These are phyloP conservation scores for Picus viridis DNA, from an alignment of 2,797 vertebrate species.

Conservation along the genomic window DNA sequence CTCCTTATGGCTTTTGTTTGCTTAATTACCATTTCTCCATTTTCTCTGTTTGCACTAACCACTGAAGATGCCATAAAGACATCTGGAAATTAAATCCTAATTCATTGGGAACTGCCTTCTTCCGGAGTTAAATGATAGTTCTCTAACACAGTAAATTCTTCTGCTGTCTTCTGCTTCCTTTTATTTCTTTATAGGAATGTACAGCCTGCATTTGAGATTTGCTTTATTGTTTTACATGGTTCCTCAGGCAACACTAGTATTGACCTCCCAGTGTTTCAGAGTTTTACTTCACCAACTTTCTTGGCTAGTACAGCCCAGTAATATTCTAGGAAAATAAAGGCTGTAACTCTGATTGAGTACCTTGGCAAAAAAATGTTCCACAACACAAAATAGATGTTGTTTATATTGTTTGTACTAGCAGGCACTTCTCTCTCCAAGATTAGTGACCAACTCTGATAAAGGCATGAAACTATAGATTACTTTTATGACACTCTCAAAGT, in stretches of 20 bases:
- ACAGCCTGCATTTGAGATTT: neutral
- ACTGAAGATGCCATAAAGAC: slow-evolving; percentile 1
- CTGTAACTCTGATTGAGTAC: neutral
- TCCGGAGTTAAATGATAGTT: neutral
- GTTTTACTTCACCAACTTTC: neutral
- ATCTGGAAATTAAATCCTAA: slow-evolving; percentile 34
- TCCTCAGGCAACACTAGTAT: neutral
- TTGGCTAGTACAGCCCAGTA: neutral
- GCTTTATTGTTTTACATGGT: neutral
- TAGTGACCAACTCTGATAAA: neutral
- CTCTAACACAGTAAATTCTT: slow-evolving; percentile 6
- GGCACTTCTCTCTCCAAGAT: neutral
- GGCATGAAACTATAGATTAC: neutral
- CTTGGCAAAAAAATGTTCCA: neutral
- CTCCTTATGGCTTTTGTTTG: slow-evolving; percentile 35
- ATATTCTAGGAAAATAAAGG: neutral
- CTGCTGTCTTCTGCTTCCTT: neutral
- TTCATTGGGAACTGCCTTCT: neutral
- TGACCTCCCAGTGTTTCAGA: neutral
- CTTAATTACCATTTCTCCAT: slow-evolving; percentile 1
- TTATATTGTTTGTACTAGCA: neutral
- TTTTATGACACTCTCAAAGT: neutral
- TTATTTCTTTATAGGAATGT: neutral
- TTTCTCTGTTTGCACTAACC: slow-evolving; percentile 22
- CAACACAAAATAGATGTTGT: neutral